These are phyloP conservation scores for Pristionchus entomophagus DNA, from an alignment of 2,888 invertebrate genomes.

Conservation along the genomic window DNA sequence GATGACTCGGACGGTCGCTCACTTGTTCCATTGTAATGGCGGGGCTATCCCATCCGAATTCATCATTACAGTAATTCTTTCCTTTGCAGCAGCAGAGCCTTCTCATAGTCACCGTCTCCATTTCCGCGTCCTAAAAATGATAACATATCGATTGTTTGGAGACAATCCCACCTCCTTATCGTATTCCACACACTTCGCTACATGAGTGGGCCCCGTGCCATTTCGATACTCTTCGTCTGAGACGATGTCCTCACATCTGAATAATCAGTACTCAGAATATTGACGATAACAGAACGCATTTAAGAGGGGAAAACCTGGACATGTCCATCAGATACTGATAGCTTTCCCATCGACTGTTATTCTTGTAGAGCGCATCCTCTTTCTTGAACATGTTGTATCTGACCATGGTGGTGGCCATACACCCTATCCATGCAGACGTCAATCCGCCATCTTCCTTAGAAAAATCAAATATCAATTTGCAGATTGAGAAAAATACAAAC, in stretches of 20 bases:
- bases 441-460: constrained; percentile 17
- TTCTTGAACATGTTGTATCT: constrained; percentile 27
- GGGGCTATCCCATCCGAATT: constrained; percentile 21
- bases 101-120: neutral
- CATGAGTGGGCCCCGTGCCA: neutral
- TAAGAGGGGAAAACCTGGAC: too few species aligned
- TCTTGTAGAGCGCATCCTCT: neutral
- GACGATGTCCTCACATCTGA: constrained; percentile 44
- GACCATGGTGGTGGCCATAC: neutral
- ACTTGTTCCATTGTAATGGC: constrained; percentile 11
- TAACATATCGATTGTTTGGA: neutral
- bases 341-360: constrained; percentile 16
- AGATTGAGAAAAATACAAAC: neutral
- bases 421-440: constrained; percentile 2
- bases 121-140: neutral
- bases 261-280: too few species aligned
- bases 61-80: constrained; percentile 28
- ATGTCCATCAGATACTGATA: neutral
- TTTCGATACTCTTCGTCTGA: neutral
- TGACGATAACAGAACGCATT: too few species aligned
- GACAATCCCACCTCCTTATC: neutral
- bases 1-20: neutral
- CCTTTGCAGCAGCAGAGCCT: constrained; percentile 46
- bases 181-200: constrained; percentile 1
- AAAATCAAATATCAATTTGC: neutral